Evolutionary conservation across 2,888 invertebrate species (phyloP).

Genomic region (Brenthis hecate): DNA sequence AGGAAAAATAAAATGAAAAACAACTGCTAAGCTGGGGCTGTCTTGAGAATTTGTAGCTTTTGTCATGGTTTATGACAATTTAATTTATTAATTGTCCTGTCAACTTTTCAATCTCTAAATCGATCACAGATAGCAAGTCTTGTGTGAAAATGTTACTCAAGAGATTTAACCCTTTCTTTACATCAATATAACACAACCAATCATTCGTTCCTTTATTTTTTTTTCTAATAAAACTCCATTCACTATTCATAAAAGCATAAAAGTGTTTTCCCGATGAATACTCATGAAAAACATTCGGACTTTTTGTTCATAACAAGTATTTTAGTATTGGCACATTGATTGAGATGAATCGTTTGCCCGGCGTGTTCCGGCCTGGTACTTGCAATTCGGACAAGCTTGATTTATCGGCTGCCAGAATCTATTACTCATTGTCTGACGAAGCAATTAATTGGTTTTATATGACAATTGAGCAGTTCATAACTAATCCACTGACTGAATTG

Average conservation of each 20-base stretch:
- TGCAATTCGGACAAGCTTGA: conserved; percentile 4
- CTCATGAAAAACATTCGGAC: not conserved
- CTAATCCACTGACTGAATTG: not conserved
- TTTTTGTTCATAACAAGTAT: conserved; percentile 6
- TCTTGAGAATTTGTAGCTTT: too few relatives aligned
- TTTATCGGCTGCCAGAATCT: conserved; percentile 18
- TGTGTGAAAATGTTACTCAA: too few relatives aligned
- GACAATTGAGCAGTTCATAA: conserved; percentile 3
- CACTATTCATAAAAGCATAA: not conserved
- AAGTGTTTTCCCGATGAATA: conserved; percentile 17
- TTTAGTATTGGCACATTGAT: conserved; percentile 10
- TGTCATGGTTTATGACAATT: too few relatives aligned
- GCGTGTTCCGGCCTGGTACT: conserved; percentile 2
- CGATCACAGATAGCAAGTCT: too few relatives aligned
- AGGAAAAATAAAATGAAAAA: too few relatives aligned
- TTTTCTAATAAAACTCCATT: not conserved
- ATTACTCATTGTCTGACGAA: conserved; percentile 10
- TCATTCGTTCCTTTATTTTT: not conserved
- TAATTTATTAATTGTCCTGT: too few relatives aligned
- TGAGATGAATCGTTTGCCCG: conserved; percentile 7
- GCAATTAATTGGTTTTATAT: conserved; percentile 21
- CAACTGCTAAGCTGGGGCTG: too few relatives aligned
- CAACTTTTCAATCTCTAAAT: too few relatives aligned
- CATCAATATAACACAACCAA: too few relatives aligned
- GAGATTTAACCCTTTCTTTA: too few relatives aligned